Evolutionary conservation across 2,797 vertebrate species (phyloP).

Genomic region (Masticophis lateralis): DNA sequence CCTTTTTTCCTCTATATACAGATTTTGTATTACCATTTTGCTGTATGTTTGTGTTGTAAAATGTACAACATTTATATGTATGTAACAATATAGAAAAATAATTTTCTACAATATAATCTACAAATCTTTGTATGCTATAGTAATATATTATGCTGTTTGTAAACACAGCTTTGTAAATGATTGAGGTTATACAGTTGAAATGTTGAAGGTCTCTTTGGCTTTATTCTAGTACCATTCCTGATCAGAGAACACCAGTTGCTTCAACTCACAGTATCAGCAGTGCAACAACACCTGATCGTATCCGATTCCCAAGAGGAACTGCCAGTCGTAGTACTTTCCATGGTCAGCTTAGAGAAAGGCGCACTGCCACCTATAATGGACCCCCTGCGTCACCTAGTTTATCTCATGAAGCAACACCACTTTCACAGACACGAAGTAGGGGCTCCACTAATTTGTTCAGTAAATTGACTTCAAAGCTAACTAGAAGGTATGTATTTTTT

Average conservation of each 20-base stretch:
- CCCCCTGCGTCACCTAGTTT: slow-evolving; percentile 93
- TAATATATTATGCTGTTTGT: slow-evolving; percentile 29
- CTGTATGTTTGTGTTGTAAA: slow-evolving; percentile 39
- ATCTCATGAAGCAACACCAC: slow-evolving; percentile 87
- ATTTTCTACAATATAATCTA: slow-evolving; percentile 47
- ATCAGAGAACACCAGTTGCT: slow-evolving; percentile 89
- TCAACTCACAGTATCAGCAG: slow-evolving; percentile 95
- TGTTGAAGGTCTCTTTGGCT: slow-evolving; percentile 28
- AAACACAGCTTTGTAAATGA: background rate
- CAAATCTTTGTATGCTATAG: slow-evolving; percentile 47
- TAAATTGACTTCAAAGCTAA: slow-evolving; percentile 96
- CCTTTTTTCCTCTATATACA: background rate
- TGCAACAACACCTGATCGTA: slow-evolving; percentile 88
- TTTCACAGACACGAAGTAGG: slow-evolving; percentile 89
- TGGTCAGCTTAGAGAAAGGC: slow-evolving; percentile 89
- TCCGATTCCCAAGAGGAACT: slow-evolving; percentile 91
- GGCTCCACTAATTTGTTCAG: slow-evolving; percentile 96
- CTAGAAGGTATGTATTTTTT: slow-evolving; percentile 84
- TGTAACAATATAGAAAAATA: slow-evolving; percentile 52
- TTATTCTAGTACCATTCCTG: slow-evolving; percentile 75
- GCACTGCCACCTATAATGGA: slow-evolving; percentile 95
- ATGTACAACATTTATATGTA: slow-evolving; percentile 1
- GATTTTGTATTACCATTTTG: slow-evolving; percentile 60
- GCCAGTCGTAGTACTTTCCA: slow-evolving; percentile 96
- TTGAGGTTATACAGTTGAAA: background rate